Base-by-base conservation (phyloP, 2,113 vertebrate species). In the Podiceps cristatus region DNA sequence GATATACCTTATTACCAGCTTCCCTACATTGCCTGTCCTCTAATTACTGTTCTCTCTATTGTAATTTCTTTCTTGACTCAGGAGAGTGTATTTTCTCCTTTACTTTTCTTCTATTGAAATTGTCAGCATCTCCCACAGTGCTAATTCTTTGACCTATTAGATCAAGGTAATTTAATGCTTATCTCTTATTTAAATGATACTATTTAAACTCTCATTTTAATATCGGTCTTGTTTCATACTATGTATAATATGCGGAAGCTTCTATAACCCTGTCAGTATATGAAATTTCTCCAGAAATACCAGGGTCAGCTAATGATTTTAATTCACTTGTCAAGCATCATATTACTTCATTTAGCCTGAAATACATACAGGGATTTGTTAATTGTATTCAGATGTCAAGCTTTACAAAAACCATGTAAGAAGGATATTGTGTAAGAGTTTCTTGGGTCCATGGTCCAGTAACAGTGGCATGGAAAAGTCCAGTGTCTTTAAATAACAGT, bases 1-100 rank as follows among this genome's bases (percentile, higher is more conserved):
- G 50, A 94, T 90, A 63, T 28, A 91, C 63, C 73, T 95, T 77
- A 93, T 88, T 86, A 89, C 93, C 74, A 74, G 60, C 84, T 80
- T 56, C 55, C 45, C 59, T 62, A 11, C 88, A 66, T 20, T 56
- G 58, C 59, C 53, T 75, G 37, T 80, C 80, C 91, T 96, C 84
- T 81, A 94, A 93, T 89, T 27, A 66, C 28, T 47, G 23, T 63
- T 88, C 52, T 78, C 53, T 64, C 79, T 56, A 11, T 29, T 85
- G 40, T 71, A 69, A 81, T 80, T 40, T 71, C 53, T 87, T 88
- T 53, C 55, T 52, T 58, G 28, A 64, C 59, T 82, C 69, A 22
- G 22, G 37, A 90, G 35, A 92, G 87, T 67, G 0, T 56, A 22
- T 88, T 87, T 72, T 53, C 64, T 67, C 62, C 68, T 55, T 73